phyloP scores from a whole-genome alignment of 2,113 vertebrate genomes.

The Phaethon lepturus region DNA sequence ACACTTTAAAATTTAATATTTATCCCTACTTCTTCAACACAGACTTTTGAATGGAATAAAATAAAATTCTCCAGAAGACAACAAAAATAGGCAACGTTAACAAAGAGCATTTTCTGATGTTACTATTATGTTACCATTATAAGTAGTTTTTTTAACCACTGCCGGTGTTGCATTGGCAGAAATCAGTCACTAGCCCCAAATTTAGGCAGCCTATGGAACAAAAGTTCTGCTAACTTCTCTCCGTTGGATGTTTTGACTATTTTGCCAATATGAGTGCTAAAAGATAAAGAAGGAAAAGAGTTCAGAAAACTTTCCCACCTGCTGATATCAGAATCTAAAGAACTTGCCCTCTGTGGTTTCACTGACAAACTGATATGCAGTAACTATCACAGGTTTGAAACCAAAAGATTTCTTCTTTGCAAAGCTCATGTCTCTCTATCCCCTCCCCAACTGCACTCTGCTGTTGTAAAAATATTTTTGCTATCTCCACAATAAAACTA shows the following conservation, averaged over 20 bases:
- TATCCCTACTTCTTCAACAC: not conserved
- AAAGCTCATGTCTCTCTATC: not conserved
- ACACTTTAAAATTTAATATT: not conserved
- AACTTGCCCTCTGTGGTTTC: not conserved
- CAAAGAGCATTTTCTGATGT: not conserved
- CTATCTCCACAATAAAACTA: not conserved
- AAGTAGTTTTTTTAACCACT: not conserved
- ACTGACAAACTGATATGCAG: not conserved
- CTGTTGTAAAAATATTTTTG: not conserved
- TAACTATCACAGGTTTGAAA: not conserved
- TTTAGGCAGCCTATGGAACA: not conserved
- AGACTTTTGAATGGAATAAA: not conserved
- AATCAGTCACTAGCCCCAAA: not conserved
- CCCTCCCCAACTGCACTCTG: not conserved
- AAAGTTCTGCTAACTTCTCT: not conserved
- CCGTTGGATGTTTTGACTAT: not conserved
- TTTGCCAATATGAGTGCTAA: not conserved
- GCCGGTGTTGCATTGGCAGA: not conserved
- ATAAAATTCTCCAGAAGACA: not conserved
- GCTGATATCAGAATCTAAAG: not conserved
- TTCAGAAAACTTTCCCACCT: not conserved
- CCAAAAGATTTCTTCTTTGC: not conserved
- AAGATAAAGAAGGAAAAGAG: not conserved
- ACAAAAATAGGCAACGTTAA: fast-evolving
- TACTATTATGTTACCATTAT: not conserved